Conservation (phyloP, 2,113 vertebrate species). For the Heterotis niloticus region DNA sequence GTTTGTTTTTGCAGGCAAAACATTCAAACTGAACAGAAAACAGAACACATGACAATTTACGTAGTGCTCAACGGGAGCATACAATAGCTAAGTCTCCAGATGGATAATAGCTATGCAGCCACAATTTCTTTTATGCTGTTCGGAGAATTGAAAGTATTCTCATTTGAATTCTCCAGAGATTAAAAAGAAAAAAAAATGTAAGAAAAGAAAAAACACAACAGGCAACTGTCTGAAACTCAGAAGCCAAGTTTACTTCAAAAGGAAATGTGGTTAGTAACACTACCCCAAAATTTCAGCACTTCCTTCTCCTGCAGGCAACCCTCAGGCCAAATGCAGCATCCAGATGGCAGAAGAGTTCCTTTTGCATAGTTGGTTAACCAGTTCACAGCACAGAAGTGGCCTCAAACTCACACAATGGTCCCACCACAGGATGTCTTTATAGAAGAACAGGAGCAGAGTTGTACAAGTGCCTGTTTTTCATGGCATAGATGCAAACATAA, state of each 20-base stretch:
- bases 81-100: not conserved
- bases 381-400: no score
- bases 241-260: not conserved
- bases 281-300: not conserved
- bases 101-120: not conserved
- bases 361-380: no score
- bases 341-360: no score
- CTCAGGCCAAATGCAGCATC: no score
- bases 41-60: not conserved
- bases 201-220: not conserved
- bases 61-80: not conserved
- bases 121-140: not conserved
- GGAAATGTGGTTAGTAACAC: not conserved
- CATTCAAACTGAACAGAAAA: not conserved
- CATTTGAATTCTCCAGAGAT: slow-evolving; percentile 5
- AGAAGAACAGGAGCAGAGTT: not conserved
- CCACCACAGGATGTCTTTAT: not conserved
- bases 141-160: not conserved
- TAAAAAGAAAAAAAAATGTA: not conserved
- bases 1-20: not conserved
- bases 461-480: not conserved
- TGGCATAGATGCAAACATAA: no score
- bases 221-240: not conserved
- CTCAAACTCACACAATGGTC: not conserved
- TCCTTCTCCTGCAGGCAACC: no score